These are phyloP conservation scores for Wiebesia pumilae DNA, from an alignment of 1,140 invertebrate species.

Conservation along the genomic window DNA sequence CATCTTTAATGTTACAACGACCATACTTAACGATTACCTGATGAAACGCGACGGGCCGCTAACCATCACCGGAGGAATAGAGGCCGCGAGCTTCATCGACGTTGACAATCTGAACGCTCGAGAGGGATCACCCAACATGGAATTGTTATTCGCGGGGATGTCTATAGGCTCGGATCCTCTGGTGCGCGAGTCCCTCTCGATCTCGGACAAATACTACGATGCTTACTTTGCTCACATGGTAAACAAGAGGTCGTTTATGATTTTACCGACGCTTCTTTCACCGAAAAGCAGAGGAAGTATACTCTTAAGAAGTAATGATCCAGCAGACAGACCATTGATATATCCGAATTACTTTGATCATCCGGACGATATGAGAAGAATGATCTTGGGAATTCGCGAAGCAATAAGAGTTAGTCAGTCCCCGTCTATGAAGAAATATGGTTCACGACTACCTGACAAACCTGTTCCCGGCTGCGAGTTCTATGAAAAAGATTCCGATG, in stretches of 20 bases:
- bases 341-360: constrained; percentile 79
- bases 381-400: constrained; percentile 74
- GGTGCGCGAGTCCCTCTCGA: not conserved
- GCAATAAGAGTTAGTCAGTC: constrained; percentile 62
- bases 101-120: not conserved
- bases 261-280: constrained; percentile 5
- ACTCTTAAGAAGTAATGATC: constrained; percentile 16
- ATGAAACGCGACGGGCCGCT: constrained; percentile 13
- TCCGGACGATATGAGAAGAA: constrained; percentile 71
- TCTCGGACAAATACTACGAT: not conserved
- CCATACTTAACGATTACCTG: constrained; percentile 8
- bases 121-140: constrained; percentile 3
- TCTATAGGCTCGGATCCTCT: not conserved
- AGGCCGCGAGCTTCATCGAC: constrained; percentile 17
- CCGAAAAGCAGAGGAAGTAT: constrained; percentile 20
- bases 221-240: not conserved
- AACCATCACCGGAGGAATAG: not conserved
- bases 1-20: not conserved
- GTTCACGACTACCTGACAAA: constrained; percentile 68
- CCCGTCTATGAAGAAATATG: constrained; percentile 52
- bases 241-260: not conserved
- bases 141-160: constrained; percentile 14
- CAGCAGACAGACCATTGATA: constrained; percentile 77
- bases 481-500: constrained; percentile 72
- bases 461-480: constrained; percentile 74